These are phyloP conservation scores for Harpalus rubripes DNA, from an alignment of 2,888 invertebrate genomes.

Conservation along the genomic window DNA sequence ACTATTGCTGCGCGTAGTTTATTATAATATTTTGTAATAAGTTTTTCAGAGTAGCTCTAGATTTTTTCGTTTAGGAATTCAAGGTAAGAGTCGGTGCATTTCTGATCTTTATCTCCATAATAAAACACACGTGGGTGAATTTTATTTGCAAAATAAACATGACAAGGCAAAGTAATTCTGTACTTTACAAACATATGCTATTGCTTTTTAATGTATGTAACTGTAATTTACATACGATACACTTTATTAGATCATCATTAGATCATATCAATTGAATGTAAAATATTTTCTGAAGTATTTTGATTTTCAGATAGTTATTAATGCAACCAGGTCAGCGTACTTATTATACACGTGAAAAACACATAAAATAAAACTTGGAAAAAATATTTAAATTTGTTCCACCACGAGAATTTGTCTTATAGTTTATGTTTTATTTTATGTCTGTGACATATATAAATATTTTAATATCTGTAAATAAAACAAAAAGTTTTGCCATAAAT, in stretches of 20 bases:
- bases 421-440: background rate
- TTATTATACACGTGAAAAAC: background rate
- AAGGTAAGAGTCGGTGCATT: slow-evolving; percentile 10
- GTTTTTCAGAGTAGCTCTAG: background rate
- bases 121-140: slow-evolving; percentile 35
- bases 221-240: background rate
- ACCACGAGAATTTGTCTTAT: background rate
- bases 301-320: background rate
- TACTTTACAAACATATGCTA: background rate
- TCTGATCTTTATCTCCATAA: slow-evolving; percentile 32
- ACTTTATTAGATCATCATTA: background rate
- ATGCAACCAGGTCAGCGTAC: background rate
- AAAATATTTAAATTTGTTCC: slow-evolving; percentile 4
- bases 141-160: slow-evolving; percentile 29
- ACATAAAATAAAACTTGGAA: background rate
- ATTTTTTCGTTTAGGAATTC: slow-evolving; percentile 29
- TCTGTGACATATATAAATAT: background rate
- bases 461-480: background rate
- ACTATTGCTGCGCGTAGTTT: background rate
- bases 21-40: background rate
- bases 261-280: background rate
- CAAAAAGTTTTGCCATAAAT: background rate
- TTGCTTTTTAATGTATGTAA: background rate
- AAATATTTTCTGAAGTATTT: background rate
- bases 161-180: background rate